These are phyloP conservation scores for Homarus americanus DNA, from an alignment of 1,140 invertebrate genomes.

Conservation along the genomic window DNA sequence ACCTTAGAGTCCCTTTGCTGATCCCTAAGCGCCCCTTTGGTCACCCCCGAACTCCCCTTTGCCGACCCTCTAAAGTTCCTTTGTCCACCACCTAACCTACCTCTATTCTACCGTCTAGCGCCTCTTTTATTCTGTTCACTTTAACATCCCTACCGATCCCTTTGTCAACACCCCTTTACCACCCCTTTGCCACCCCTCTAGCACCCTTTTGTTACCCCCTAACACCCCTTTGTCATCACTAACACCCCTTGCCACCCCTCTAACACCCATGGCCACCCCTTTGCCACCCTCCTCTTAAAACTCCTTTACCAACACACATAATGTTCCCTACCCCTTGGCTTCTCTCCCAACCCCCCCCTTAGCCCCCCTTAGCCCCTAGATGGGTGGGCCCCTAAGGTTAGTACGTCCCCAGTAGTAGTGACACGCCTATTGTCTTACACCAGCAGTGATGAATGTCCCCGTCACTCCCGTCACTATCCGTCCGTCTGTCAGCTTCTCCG, in stretches of 20 bases:
- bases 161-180: background rate
- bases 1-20: too few relatives aligned
- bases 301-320: too few relatives aligned
- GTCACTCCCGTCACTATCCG: too few relatives aligned
- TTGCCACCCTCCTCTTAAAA: background rate
- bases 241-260: background rate
- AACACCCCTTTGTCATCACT: background rate
- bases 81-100: background rate
- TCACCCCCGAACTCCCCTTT: background rate
- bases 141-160: too few relatives aligned
- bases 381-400: too few relatives aligned
- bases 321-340: background rate
- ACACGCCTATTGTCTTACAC: slow-evolving; percentile 38
- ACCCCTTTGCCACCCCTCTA: background rate
- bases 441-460: slow-evolving; percentile 37
- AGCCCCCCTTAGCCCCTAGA: background rate
- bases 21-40: too few relatives aligned
- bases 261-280: background rate
- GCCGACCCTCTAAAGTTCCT: background rate
- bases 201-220: background rate
- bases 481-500: too few relatives aligned
- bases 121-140: too few relatives aligned
- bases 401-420: slow-evolving; percentile 46
- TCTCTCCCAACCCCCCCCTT: too few relatives aligned
- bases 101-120: too few relatives aligned